These are phyloP conservation scores for Globicephala melas DNA, from an alignment of 2,113 vertebrate species.

Conservation along the genomic window DNA sequence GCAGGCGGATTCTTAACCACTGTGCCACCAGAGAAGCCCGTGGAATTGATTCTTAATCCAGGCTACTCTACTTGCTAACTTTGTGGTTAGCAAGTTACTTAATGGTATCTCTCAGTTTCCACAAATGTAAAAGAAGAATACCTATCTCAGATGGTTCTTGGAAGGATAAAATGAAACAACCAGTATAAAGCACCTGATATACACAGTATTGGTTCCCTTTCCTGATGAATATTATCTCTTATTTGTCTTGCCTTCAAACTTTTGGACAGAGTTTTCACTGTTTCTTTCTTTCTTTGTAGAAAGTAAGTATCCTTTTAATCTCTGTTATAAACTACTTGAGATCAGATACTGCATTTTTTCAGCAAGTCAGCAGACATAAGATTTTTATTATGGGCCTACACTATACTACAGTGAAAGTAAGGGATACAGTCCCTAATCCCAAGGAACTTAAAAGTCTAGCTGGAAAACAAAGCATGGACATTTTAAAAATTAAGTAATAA, in stretches of 20 bases:
- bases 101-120: background rate
- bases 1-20: background rate
- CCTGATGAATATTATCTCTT: background rate
- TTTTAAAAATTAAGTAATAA: constrained; percentile 1
- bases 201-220: background rate
- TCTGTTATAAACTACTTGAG: constrained; percentile 10
- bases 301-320: background rate
- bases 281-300: background rate
- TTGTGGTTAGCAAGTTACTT: background rate
- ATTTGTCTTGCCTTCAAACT: background rate
- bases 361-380: background rate
- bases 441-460: constrained; percentile 18
- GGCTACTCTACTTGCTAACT: background rate
- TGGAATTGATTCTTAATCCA: background rate
- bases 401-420: background rate
- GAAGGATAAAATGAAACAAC: background rate
- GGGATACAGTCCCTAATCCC: background rate
- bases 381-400: background rate
- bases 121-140: background rate
- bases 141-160: background rate
- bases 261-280: constrained; percentile 1
- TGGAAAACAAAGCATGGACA: background rate
- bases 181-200: background rate
- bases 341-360: background rate
- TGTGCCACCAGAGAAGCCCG: background rate